Percentiles rank a stretch among this genome's conserved stretches.
Conservation (phyloP, 2,888 invertebrate genomes). For the Drosophila peninsularis region DNA sequence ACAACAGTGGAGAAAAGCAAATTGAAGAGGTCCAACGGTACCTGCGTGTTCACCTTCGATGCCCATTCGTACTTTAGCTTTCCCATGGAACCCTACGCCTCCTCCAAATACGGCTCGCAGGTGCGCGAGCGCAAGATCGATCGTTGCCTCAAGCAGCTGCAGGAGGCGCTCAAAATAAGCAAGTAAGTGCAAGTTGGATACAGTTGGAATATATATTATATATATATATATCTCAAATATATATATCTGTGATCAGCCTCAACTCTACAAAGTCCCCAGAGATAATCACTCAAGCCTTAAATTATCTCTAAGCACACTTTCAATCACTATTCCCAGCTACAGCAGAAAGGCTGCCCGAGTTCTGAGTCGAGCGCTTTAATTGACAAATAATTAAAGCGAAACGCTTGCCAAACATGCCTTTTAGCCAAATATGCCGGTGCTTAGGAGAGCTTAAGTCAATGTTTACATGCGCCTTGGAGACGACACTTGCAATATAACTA, state of each 20-base stretch:
- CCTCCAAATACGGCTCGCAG: constrained; percentile 79
- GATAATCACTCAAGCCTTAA: neutral
- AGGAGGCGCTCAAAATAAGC: constrained; percentile 64
- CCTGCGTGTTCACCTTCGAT: constrained; percentile 60
- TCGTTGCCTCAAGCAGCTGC: constrained; percentile 77
- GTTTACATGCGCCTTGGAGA: constrained; percentile 4
- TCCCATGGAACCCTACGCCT: constrained; percentile 50
- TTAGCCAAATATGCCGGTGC: neutral
- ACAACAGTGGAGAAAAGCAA: neutral
- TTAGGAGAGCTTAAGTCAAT: constrained; percentile 2
- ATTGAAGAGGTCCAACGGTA: neutral
- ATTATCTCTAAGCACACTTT: neutral
- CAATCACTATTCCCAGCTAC: neutral
- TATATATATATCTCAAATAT: no score
- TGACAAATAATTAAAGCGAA: neutral
- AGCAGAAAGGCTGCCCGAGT: neutral
- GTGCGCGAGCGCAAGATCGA: constrained; percentile 81
- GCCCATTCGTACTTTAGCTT: constrained; percentile 59
- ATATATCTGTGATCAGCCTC: no score
- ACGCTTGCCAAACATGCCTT: neutral
- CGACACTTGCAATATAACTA: constrained; percentile 6
- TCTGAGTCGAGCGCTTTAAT: neutral
- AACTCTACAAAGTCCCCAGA: neutral
- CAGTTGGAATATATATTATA: no score
- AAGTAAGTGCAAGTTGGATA: constrained; percentile 48